A percentile compares a stretch with the other conserved stretches of the same genome.
Evolutionary conservation across 2,113 vertebrate species (phyloP).

Genomic region (Trogon surrucura): DNA sequence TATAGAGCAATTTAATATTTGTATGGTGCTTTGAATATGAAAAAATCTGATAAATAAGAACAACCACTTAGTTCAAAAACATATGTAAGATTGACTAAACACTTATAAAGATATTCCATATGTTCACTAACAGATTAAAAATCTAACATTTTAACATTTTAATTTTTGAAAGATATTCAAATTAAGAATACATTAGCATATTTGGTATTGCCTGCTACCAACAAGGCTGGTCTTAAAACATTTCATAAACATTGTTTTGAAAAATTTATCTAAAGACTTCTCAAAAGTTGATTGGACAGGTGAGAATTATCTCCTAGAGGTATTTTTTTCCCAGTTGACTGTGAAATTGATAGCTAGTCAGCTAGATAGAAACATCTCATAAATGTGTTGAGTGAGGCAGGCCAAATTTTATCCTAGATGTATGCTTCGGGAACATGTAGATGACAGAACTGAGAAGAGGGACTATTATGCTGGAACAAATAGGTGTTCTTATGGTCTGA

Average conservation of each 20-base stretch:
- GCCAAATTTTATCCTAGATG: background rate
- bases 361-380: background rate
- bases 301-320: background rate
- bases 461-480: background rate
- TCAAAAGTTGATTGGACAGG: background rate
- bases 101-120: background rate
- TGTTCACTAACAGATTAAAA: background rate
- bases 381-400: background rate
- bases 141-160: rapidly evolving
- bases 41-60: background rate
- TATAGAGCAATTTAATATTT: background rate
- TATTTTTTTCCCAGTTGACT: background rate
- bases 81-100: background rate
- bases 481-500: background rate
- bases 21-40: background rate
- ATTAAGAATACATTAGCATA: background rate
- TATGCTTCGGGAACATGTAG: background rate
- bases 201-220: background rate
- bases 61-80: background rate
- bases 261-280: background rate
- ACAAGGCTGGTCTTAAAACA: background rate
- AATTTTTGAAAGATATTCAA: background rate
- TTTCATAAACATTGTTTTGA: background rate
- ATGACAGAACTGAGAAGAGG: background rate
- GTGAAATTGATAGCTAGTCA: background rate